Percentiles rank a stretch among this genome's conserved stretches.
These are phyloP conservation scores for Cuniculus paca DNA, from an alignment of 2,797 vertebrate genomes.

Conservation along the genomic window DNA sequence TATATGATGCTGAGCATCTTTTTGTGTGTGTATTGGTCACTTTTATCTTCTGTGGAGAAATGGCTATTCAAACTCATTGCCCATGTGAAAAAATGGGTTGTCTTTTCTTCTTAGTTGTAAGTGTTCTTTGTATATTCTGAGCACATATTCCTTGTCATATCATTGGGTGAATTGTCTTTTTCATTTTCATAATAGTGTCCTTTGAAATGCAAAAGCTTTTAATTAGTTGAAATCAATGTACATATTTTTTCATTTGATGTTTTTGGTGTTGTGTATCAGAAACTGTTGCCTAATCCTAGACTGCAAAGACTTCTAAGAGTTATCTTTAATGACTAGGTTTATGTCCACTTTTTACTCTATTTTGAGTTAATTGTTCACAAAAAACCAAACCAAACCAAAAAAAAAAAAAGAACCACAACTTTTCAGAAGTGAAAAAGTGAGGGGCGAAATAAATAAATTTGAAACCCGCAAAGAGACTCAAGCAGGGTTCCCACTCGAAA, in stretches of 20 bases:
- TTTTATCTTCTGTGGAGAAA: background rate
- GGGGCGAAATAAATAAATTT: background rate
- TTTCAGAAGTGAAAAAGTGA: background rate
- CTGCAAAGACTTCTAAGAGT: background rate
- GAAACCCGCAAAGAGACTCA: too few species aligned
- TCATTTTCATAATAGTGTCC: background rate
- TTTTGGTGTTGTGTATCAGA: background rate
- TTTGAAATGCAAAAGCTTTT: background rate
- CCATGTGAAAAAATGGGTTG: background rate
- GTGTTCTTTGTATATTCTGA: background rate
- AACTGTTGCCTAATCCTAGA: background rate
- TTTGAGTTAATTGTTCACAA: background rate
- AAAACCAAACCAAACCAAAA: too few species aligned
- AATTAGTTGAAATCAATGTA: background rate
- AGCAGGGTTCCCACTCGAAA: background rate
- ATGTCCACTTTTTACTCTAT: background rate
- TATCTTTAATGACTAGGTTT: background rate
- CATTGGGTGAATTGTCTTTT: background rate
- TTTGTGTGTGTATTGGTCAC: background rate
- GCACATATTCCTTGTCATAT: background rate
- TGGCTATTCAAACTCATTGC: background rate
- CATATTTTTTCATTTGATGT: background rate
- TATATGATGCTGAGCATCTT: background rate
- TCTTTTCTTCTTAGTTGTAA: background rate
- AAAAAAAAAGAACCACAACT: too few species aligned